phyloP scores from a whole-genome alignment of 2,888 invertebrate species.

The Ormyrus rosae region DNA sequence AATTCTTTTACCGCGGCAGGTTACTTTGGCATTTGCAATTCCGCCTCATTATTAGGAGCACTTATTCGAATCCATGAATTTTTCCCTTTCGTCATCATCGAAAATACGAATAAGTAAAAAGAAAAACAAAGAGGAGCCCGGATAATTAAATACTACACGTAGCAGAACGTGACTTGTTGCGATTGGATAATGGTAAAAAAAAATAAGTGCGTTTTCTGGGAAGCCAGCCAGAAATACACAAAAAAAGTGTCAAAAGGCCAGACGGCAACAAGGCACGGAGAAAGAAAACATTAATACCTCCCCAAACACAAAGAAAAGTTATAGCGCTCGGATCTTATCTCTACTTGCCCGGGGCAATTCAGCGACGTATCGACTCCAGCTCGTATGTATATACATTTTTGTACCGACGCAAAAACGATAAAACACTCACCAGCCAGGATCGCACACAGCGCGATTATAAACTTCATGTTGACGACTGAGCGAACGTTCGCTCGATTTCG shows the following conservation, averaged over 20 bases:
- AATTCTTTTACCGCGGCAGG: too few relatives aligned
- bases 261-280: not conserved
- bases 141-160: not conserved
- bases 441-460: slow-evolving; percentile 75
- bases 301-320: not conserved
- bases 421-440: slow-evolving; percentile 75
- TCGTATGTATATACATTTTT: not conserved
- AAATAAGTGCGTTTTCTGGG: slow-evolving; percentile 1
- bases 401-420: not conserved
- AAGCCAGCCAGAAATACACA: not conserved
- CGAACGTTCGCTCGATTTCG: slow-evolving; percentile 47
- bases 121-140: slow-evolving; percentile 1
- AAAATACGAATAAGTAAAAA: not conserved
- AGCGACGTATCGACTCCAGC: too few relatives aligned
- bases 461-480: slow-evolving; percentile 71
- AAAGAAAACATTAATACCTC: not conserved
- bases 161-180: slow-evolving; percentile 33
- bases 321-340: not conserved
- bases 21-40: too few relatives aligned
- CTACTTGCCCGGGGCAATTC: too few relatives aligned
- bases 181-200: slow-evolving; percentile 17
- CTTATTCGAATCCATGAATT: too few relatives aligned
- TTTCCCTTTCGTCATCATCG: too few relatives aligned
- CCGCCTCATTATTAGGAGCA: too few relatives aligned
- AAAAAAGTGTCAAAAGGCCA: not conserved